Base-by-base conservation (phyloP, 2,113 vertebrate species). In the Andinoacara biseriatus region DNA sequence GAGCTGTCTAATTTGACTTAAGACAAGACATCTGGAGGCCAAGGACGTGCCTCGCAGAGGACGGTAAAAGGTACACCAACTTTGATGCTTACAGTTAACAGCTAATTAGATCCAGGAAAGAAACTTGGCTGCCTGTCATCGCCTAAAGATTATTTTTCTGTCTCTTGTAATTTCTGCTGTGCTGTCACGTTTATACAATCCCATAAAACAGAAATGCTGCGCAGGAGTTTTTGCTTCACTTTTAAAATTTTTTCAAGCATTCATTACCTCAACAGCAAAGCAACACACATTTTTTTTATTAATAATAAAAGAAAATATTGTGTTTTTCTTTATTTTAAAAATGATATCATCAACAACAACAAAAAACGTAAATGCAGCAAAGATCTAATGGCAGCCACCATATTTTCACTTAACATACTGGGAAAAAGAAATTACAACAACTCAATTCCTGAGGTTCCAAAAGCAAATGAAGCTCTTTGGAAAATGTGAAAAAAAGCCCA, bases 31-130 rank as follows among this genome's bases (percentile, higher is more conserved):
- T 57, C 59, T 54, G 46, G 46, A 72, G 67, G 46, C 46, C 26
- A 54, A 33, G 26, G 26, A 72, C 9, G 1, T 75, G 49, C 18
- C 74, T 72, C 6, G 4, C 17, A 22, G n/a, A 58, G 35, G 56
- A 52, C 29, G 15, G 11, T 59, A 22, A 40, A 74, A 46, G 67
- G n/a, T 65, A 31, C 31, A 31, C 40, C 24, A 43, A 52, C 56
- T 60, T 35, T 75, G 76, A 75, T 43, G 20, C 49, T 67, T n/a
- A 15, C 13, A 38, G 60, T n/a, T 40, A 62, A 22, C 29, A 59
- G 14, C 10, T 67, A 43, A 76, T 83, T 60, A 46, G 7, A 76
- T 76, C 56, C 76, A 80, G 58, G 5, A 15, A 57, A 40, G 17
- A 63, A 75, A 31, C 54, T 43, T 43, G 76, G 59, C 59, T 59